Conservation (phyloP, 2,113 vertebrate species). For the Spea multiplicata region DNA sequence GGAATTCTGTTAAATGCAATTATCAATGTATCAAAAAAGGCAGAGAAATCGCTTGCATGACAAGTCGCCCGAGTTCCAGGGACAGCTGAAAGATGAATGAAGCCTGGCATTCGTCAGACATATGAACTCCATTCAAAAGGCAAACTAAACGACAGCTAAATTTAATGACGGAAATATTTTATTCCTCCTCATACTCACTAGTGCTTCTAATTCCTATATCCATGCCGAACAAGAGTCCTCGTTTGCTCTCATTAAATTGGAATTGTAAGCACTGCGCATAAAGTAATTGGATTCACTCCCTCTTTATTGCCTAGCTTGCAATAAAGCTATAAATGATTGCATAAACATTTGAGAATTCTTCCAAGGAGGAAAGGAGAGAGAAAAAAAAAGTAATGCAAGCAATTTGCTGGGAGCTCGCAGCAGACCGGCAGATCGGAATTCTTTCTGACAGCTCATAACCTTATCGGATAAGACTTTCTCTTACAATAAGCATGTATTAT, state of each 20-base stretch:
- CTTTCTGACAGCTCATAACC: slow-evolving; percentile 49
- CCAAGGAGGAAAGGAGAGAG: slow-evolving; percentile 16
- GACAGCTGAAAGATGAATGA: neutral
- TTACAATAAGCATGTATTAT: slow-evolving; percentile 46
- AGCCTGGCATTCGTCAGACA: neutral
- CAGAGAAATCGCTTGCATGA: too few species aligned
- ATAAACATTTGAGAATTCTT: slow-evolving; percentile 61
- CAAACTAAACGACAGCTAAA: slow-evolving; percentile 1
- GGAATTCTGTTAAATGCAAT: too few species aligned
- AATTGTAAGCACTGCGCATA: slow-evolving; percentile 60
- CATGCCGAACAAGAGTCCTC: slow-evolving; percentile 55
- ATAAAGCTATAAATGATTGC: slow-evolving; percentile 59
- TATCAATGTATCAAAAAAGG: too few species aligned
- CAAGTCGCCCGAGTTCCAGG: neutral
- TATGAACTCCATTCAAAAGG: too few species aligned
- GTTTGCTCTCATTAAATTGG: slow-evolving; percentile 58
- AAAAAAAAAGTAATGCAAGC: slow-evolving; percentile 50
- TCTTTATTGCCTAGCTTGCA: slow-evolving; percentile 55
- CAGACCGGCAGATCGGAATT: slow-evolving; percentile 49
- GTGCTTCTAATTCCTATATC: slow-evolving; percentile 40
- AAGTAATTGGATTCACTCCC: slow-evolving; percentile 51
- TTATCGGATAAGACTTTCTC: slow-evolving; percentile 48
- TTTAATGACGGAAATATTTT: slow-evolving; percentile 49
- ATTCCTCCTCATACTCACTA: slow-evolving; percentile 53
- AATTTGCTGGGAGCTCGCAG: slow-evolving; percentile 56